Conservation (phyloP, 2,888 invertebrate species). For the Maniola hyperantus region DNA sequence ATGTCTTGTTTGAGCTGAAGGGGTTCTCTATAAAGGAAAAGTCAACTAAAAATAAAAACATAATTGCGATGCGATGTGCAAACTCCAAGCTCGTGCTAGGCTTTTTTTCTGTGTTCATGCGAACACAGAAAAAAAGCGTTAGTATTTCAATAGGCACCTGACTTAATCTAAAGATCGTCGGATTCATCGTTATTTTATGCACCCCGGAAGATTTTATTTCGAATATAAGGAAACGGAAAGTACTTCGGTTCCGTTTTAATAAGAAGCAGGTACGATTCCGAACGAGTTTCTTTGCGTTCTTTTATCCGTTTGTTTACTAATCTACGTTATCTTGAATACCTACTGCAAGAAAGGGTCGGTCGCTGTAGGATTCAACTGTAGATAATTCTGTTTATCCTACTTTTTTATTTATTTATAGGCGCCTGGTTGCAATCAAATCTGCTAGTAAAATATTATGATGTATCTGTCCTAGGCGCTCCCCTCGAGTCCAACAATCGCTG, state of each 20-base stretch:
- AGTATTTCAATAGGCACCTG: conserved; percentile 43
- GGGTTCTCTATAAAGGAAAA: no score
- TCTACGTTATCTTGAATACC: neutral
- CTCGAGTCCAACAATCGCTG: no score
- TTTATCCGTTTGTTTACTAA: conserved; percentile 17
- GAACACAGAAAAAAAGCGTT: conserved; percentile 35
- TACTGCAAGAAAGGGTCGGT: neutral
- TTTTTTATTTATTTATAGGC: no score
- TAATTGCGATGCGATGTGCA: no score
- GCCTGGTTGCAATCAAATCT: no score
- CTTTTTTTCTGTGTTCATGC: conserved; percentile 35
- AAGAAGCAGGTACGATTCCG: conserved; percentile 44
- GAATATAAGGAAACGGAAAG: conserved; percentile 56
- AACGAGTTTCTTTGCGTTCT: conserved; percentile 4
- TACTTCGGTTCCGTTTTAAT: conserved; percentile 67
- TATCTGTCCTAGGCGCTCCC: no score
- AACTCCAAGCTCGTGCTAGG: conserved; percentile 7
- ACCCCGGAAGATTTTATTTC: conserved; percentile 65
- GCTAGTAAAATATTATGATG: no score
- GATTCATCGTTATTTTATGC: conserved; percentile 76
- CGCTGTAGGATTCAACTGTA: neutral
- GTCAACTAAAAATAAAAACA: no score
- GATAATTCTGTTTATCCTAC: no score
- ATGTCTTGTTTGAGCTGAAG: no score
- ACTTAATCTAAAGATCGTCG: conserved; percentile 44